Conservation (phyloP, 2,797 vertebrate species). For the Forpus xanthops region DNA sequence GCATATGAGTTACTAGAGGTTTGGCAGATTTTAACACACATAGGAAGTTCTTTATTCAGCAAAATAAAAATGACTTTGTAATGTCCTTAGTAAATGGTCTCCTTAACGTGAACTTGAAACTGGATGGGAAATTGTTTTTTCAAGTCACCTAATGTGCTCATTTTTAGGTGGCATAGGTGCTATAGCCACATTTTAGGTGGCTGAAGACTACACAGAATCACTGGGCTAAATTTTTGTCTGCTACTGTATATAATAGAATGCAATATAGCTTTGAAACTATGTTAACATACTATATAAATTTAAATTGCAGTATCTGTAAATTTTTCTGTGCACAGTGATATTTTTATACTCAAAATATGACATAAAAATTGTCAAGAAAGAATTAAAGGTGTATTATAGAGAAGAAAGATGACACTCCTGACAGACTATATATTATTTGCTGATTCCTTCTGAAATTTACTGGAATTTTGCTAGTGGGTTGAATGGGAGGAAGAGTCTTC, state of each 20-base stretch:
- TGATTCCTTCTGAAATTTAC: not conserved
- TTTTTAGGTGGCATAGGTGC: too few relatives aligned
- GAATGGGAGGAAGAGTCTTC: not conserved
- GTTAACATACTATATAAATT: not conserved
- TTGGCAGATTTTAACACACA: not conserved
- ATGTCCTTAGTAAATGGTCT: not conserved
- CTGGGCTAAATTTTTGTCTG: not conserved
- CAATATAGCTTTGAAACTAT: not conserved
- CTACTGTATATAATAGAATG: not conserved
- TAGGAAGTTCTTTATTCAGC: not conserved
- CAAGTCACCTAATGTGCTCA: not conserved
- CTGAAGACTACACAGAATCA: not conserved
- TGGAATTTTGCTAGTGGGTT: not conserved
- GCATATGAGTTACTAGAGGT: not conserved
- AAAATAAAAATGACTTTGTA: not conserved
- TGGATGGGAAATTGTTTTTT: not conserved
- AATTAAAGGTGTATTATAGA: not conserved
- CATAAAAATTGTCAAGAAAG: not conserved
- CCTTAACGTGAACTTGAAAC: not conserved
- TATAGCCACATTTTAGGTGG: not conserved
- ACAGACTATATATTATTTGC: not conserved
- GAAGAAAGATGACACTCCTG: not conserved
- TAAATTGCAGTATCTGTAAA: not conserved
- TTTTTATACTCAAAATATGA: not conserved
- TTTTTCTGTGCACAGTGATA: not conserved